phyloP scores from a whole-genome alignment of 2,888 invertebrate species.

The Ferrisia virgata region DNA sequence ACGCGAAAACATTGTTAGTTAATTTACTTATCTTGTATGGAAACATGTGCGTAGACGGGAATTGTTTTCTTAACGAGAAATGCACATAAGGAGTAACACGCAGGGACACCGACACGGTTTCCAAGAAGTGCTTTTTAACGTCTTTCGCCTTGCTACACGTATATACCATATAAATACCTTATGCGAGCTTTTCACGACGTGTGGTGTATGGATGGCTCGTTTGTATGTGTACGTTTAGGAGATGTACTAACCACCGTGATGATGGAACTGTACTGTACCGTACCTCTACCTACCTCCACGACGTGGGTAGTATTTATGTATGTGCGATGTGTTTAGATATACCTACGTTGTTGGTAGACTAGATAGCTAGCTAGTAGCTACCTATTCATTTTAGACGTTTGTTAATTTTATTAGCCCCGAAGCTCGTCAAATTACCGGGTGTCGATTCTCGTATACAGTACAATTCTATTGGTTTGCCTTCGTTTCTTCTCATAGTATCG shows the following conservation, averaged over 20 bases:
- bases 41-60: conserved; percentile 33
- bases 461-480: neutral
- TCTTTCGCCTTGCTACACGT: neutral
- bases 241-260: neutral
- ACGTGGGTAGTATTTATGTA: neutral
- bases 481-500: neutral
- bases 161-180: neutral
- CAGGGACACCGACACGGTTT: neutral
- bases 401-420: conserved; percentile 20
- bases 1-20: conserved; percentile 43
- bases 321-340: neutral
- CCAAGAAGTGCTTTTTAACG: neutral
- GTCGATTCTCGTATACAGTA: neutral
- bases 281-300: neutral
- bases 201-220: neutral
- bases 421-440: conserved; percentile 17
- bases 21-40: conserved; percentile 42
- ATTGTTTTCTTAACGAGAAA: conserved; percentile 22
- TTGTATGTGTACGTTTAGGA: neutral
- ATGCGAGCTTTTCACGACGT: neutral
- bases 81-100: neutral
- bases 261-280: no score
- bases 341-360: no score
- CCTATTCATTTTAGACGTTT: neutral
- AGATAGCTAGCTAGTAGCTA: no score